Conservation (phyloP, 1,140 invertebrate species). For the Batillaria attramentaria region DNA sequence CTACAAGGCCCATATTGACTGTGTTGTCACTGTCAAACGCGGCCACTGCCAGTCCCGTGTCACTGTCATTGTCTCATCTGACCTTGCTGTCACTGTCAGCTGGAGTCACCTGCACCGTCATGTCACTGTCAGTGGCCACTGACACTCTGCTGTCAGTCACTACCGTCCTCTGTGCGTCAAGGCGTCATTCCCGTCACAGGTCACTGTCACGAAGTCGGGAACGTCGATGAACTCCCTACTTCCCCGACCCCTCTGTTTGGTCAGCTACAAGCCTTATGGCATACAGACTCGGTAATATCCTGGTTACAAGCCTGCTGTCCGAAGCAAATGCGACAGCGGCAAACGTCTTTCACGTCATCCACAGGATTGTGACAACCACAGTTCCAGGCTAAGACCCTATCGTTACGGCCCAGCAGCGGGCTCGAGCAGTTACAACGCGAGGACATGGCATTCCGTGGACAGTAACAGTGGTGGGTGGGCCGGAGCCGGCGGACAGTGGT, state of each 20-base stretch:
- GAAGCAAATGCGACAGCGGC: constrained; percentile 41
- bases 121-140: constrained; percentile 37
- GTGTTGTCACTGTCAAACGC: constrained; percentile 45
- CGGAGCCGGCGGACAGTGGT: background rate
- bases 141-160: constrained; percentile 41
- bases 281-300: background rate
- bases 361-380: constrained; percentile 40
- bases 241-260: background rate
- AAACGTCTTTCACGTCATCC: constrained; percentile 25
- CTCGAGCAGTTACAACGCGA: constrained; percentile 13
- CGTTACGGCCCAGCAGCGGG: background rate
- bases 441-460: constrained; percentile 5
- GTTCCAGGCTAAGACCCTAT: constrained; percentile 9
- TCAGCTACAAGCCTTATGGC: constrained; percentile 1
- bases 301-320: background rate
- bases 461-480: constrained; percentile 18
- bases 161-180: background rate
- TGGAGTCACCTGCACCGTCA: background rate
- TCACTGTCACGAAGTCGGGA: constrained; percentile 35
- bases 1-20: constrained; percentile 26
- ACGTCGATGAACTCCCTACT: constrained; percentile 15
- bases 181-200: background rate
- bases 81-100: constrained; percentile 45
- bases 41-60: background rate
- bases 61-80: constrained; percentile 10